Evolutionary conservation across 64 coral and sea anemone genomes (phyloP).

Genomic region (Exaiptasia diaphana): DNA sequence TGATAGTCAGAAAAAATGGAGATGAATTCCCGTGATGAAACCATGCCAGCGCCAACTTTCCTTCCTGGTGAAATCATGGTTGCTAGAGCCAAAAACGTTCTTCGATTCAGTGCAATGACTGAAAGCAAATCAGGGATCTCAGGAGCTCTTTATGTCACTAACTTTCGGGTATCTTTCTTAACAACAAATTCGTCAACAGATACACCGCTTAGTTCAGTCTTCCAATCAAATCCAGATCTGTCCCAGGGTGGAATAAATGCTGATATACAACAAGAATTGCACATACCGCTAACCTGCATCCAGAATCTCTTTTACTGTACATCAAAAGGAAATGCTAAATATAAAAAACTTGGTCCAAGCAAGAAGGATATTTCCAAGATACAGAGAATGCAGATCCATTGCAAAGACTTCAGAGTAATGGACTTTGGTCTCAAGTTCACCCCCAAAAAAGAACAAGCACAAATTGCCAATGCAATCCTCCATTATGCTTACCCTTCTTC

Average conservation of each 20-base stretch:
- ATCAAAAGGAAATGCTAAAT: constrained; percentile 53
- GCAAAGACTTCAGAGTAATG: constrained; percentile 93
- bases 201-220: constrained; percentile 77
- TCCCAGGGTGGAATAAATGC: constrained; percentile 74
- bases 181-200: constrained; percentile 57
- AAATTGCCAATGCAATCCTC: constrained; percentile 77
- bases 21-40: no score
- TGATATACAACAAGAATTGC: constrained; percentile 78
- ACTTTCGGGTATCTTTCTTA: constrained; percentile 89
- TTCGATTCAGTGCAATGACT: constrained; percentile 90
- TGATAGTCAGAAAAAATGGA: no score
- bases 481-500: constrained; percentile 87
- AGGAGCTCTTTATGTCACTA: constrained; percentile 91
- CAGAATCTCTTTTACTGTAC: constrained; percentile 66
- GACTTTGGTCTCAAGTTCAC: constrained; percentile 94
- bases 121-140: constrained; percentile 88
- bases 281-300: constrained; percentile 88
- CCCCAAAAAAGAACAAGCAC: constrained; percentile 44
- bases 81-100: constrained; percentile 67
- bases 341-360: constrained; percentile 73
- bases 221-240: constrained; percentile 97
- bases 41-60: constrained; percentile 54
- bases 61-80: constrained; percentile 93
- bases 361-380: constrained; percentile 69
- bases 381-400: constrained; percentile 69